A percentile compares a stretch with the other conserved stretches of the same genome.
phyloP scores from a whole-genome alignment of 1,140 invertebrate species.

The Tribolium castaneum region DNA sequence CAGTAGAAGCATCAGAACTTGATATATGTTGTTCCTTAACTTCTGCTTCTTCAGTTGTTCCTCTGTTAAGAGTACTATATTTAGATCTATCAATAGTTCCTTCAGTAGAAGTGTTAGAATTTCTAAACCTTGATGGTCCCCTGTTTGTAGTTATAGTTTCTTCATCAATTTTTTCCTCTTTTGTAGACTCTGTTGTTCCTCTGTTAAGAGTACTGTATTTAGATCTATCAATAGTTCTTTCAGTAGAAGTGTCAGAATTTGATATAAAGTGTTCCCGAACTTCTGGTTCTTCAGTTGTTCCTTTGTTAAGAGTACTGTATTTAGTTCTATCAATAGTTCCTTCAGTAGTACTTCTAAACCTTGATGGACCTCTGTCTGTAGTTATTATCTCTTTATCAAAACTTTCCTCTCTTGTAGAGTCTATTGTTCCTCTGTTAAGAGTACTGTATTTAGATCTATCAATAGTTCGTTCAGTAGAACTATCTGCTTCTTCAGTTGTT shows the following conservation, averaged over 20 bases:
- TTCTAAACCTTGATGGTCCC: not conserved
- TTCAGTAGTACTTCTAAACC: no score
- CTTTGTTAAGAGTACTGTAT: not conserved
- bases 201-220: slow-evolving; percentile 13
- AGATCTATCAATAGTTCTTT: slow-evolving; percentile 8
- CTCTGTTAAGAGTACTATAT: no score
- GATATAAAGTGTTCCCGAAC: not conserved
- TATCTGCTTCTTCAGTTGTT: no score
- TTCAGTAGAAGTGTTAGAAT: no score
- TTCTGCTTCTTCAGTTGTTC: not conserved
- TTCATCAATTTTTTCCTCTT: not conserved
- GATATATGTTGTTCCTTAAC: not conserved
- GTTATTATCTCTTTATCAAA: no score
- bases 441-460: slow-evolving; percentile 25
- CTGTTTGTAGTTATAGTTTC: not conserved
- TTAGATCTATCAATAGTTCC: no score
- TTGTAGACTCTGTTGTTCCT: no score
- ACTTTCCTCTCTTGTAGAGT: no score
- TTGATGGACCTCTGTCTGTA: no score
- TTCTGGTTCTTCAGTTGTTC: no score
- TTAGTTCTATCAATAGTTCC: slow-evolving; percentile 18
- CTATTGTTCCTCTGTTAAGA: slow-evolving; percentile 17
- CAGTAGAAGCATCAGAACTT: not conserved
- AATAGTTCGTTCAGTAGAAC: not conserved
- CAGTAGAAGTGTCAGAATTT: not conserved